Conservation (phyloP, 2,888 invertebrate species). For the Didymodactylos carnosus region DNA sequence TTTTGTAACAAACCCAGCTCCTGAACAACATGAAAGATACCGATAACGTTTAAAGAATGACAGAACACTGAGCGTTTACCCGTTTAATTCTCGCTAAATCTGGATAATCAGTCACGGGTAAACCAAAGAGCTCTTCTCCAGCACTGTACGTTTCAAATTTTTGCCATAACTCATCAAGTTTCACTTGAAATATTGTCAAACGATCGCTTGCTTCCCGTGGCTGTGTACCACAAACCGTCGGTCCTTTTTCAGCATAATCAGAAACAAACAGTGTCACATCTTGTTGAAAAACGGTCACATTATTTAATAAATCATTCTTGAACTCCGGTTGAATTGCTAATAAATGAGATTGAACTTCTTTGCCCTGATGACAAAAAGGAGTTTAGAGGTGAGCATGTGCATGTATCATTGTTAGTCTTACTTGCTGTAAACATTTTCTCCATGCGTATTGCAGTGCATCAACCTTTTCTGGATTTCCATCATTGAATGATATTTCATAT, state of each 20-base stretch:
- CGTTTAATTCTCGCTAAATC: slow-evolving; percentile 60
- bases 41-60: no score
- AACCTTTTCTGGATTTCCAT: slow-evolving; percentile 72
- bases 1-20: slow-evolving; percentile 86
- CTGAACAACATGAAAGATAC: slow-evolving; percentile 29
- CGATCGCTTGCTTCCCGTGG: slow-evolving; percentile 82
- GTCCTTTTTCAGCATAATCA: slow-evolving; percentile 44
- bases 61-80: slow-evolving; percentile 7
- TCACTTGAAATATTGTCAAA: slow-evolving; percentile 52
- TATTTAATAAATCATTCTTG: slow-evolving; percentile 59
- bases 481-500: slow-evolving; percentile 64
- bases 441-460: slow-evolving; percentile 73
- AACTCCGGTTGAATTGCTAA: slow-evolving; percentile 67
- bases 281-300: slow-evolving; percentile 56
- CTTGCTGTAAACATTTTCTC: slow-evolving; percentile 49
- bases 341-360: slow-evolving; percentile 57
- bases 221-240: slow-evolving; percentile 72
- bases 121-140: slow-evolving; percentile 83
- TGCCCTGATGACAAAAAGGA: no score
- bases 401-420: no score
- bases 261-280: slow-evolving; percentile 40
- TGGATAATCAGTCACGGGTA: slow-evolving; percentile 75
- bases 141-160: slow-evolving; percentile 76
- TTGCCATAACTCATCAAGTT: slow-evolving; percentile 87
- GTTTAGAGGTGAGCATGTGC: no score